Evolutionary conservation across 2,888 invertebrate genomes (phyloP), one percentile per base, ranked within the genome.

Genomic region (Plebejus anna): DNA sequence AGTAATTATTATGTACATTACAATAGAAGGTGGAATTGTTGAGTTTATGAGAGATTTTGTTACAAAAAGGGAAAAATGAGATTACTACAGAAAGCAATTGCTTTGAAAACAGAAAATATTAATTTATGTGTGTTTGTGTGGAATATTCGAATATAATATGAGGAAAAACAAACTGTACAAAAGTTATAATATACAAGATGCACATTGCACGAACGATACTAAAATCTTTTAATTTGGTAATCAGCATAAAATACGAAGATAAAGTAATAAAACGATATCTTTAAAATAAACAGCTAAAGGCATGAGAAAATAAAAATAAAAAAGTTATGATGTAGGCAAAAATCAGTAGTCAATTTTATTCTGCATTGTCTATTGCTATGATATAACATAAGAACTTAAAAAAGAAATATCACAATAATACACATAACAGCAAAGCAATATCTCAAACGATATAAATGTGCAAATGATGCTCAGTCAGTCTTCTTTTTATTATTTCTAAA

Each of bases 401-500:
- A 16, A 55, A 13, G 13, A 51, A 51, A 51, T 13, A 51, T 51
- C 55, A 16, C 16, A 55, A 55, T 16, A 4, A 55, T 55, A 55
- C 4, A 4, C 59, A 61, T 7, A 22, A 9, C 22, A 28, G 22
- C 9, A 22, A 9, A 61, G 22, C 5, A 16, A 36, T 28, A 70
- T 7, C 6, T n/a, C 38, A 70, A 38, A 38, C 3, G 6, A 38
- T 4, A 3, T 70, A 70, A 5, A 38, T 51, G 42, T 7, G 42
- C 42, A 36, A 36, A 70, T 36, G 0, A 47, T 9, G 11, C 9
- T 72, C 5, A 72, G 1, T n/a, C 72, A 22, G 38, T 72, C 47
- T 72, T 72, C n/a, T n/a, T 72, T 47, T 72, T 72, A 61, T 61
- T 6, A 9, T 61, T 22, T 22, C 9, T 61, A 57, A 57, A 57